A percentile compares a stretch with the other conserved stretches of the same genome.
Evolutionary conservation across 2,113 vertebrate species (phyloP).

Genomic region (Macquaria australasica): DNA sequence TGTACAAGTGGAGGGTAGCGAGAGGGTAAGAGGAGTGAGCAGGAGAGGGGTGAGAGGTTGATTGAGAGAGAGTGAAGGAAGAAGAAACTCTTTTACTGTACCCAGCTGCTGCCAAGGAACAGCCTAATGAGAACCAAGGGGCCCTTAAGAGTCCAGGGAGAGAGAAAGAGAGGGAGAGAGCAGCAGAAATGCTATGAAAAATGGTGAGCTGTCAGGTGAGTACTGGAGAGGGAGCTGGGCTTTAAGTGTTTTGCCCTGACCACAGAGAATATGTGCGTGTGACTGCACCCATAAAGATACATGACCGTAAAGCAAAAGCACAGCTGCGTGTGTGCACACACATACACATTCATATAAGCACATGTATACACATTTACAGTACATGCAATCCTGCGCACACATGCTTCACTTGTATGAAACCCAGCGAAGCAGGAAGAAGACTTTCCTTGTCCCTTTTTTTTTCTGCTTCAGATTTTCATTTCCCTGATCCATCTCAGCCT

Average conservation of each 20-base stretch:
- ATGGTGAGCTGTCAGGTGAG: conserved; percentile 63
- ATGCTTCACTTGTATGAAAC: conserved; percentile 30
- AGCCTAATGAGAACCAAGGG: conserved; percentile 67
- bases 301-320: conserved; percentile 33
- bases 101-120: conserved; percentile 54
- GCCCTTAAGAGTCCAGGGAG: conserved; percentile 31
- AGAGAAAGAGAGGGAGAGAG: conserved; percentile 16
- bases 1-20: conserved; percentile 30
- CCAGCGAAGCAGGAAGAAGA: conserved; percentile 20
- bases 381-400: not conserved
- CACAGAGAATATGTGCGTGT: conserved; percentile 28
- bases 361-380: not conserved
- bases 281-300: conserved; percentile 28
- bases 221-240: conserved; percentile 42
- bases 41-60: conserved; percentile 37
- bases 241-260: conserved; percentile 64
- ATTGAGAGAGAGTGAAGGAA: conserved; percentile 46
- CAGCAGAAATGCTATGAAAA: conserved; percentile 46
- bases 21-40: conserved; percentile 20
- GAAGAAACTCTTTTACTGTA: conserved; percentile 46
- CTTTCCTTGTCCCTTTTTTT: conserved; percentile 6
- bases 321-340: conserved; percentile 26
- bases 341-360: not conserved
- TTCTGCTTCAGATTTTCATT: conserved; percentile 1
- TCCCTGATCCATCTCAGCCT: conserved; percentile 2